These are phyloP conservation scores for Plemyria rubiginata DNA, from an alignment of 2,888 invertebrate species.

Conservation along the genomic window DNA sequence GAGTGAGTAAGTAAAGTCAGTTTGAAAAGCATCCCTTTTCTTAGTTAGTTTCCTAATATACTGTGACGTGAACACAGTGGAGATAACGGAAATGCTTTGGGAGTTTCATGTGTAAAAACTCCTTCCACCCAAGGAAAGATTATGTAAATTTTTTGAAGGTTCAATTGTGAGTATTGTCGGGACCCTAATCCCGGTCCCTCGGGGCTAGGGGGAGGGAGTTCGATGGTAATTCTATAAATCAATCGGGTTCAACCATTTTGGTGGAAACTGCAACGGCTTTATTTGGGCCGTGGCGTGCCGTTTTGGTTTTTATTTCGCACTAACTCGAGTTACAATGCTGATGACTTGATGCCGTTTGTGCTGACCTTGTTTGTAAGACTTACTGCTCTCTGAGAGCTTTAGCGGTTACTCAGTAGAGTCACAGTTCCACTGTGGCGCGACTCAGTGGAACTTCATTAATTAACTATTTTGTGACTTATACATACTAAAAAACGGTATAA, in stretches of 20 bases:
- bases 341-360: not conserved
- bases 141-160: conserved; percentile 65
- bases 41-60: no score
- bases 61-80: not conserved
- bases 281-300: conserved; percentile 15
- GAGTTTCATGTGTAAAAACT: conserved; percentile 17
- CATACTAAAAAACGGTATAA: no score
- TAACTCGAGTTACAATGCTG: not conserved
- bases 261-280: conserved; percentile 30
- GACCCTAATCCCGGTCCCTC: conserved; percentile 58
- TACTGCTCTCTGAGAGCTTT: no score
- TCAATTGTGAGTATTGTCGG: conserved; percentile 59
- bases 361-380: not conserved
- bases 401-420: no score
- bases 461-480: no score
- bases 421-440: no score
- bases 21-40: no score
- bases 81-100: not conserved
- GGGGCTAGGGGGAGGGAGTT: conserved; percentile 37
- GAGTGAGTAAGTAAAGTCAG: no score
- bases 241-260: conserved; percentile 54
- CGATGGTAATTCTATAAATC: conserved; percentile 73
- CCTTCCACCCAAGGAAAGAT: conserved; percentile 44
- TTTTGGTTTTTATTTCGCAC: conserved; percentile 11
- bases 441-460: no score